Base-by-base conservation (phyloP, 2,888 invertebrate genomes). In the Tenthredo notha region DNA sequence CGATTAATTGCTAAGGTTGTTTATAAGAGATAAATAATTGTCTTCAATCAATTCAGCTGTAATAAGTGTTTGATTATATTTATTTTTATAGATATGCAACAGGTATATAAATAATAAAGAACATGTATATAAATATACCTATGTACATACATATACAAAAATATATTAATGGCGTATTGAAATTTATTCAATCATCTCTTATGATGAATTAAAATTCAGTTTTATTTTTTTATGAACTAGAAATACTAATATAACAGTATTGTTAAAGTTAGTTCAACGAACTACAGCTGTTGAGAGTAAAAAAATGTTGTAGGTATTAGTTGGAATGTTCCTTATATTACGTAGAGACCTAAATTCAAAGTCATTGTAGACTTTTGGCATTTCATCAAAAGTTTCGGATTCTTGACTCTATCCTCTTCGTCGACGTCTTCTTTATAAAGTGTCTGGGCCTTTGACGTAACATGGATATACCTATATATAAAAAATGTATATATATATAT, bases 261-360 rank as follows among this genome's bases (percentile, higher is more conserved):
- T 61, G 37, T 61, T 15, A 3, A 54, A 21, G n/a, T 43, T 80
- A 12, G 80, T 80, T 80, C 80, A 61, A 80, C 33, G 80, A 58
- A 58, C 80, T 29, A 58, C 43, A 29, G 10, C 78, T 61, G 61
- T 21, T 37, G 21, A 25, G 7, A n/a, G 37, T 29, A n/a, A n/a
- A 18, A 58, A 18, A 80, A 21, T 40, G 10, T 25, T 70, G 70
- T 70, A 70, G 61, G 33, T 40, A 21, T 80, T 40, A 12, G 33
- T 37, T 61, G 40, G 80, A 58, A 80, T 80, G 58, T 80, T 61
- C 50, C 4, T 25, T 40, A 61, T 80, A 61, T 80, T 80, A 80
- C 80, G 80, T 61, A 25, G 37, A 58, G 80, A 80, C 58, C 80
- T 80, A 80, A 80, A 61, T 58, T 61, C 80, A 80, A 80, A 80